Conservation (phyloP, 2,797 vertebrate species). For the Lindbergichthys nudifrons region DNA sequence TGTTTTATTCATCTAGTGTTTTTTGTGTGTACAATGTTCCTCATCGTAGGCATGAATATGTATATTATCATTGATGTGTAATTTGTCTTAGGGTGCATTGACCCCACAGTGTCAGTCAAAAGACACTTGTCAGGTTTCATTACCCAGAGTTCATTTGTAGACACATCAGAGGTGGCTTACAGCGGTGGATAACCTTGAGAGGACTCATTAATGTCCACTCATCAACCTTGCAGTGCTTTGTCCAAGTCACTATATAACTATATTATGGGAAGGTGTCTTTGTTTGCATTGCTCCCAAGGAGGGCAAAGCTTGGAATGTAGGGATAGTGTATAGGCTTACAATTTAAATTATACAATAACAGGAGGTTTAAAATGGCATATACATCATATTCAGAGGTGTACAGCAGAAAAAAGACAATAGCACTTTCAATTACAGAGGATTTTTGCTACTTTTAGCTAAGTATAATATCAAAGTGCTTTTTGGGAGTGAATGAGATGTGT, state of each 20-base stretch:
- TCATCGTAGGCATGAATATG: conserved; percentile 18
- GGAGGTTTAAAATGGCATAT: not conserved
- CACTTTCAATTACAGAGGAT: no score
- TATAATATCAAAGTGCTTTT: no score
- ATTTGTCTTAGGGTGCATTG: conserved; percentile 74
- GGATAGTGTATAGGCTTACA: not conserved
- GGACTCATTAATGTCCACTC: conserved; percentile 77
- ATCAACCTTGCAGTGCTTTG: conserved; percentile 69
- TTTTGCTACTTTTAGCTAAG: no score
- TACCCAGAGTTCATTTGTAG: conserved; percentile 65
- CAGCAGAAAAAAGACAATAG: not conserved
- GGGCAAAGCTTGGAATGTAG: not conserved
- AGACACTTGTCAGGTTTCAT: conserved; percentile 82
- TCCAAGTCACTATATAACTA: conserved; percentile 47
- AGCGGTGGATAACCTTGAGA: conserved; percentile 80
- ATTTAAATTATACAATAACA: not conserved
- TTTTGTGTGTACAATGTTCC: not conserved
- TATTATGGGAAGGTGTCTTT: conserved; percentile 29
- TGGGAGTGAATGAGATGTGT: no score
- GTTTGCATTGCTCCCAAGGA: conserved; percentile 1
- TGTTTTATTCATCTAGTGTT: not conserved
- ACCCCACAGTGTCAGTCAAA: conserved; percentile 79
- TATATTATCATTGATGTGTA: conserved; percentile 54
- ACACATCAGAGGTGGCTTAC: conserved; percentile 74
- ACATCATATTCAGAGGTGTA: not conserved